A percentile compares a stretch with the other conserved stretches of the same genome.
Conservation (phyloP, 2,888 invertebrate species). For the Hypomecis atomaria region DNA sequence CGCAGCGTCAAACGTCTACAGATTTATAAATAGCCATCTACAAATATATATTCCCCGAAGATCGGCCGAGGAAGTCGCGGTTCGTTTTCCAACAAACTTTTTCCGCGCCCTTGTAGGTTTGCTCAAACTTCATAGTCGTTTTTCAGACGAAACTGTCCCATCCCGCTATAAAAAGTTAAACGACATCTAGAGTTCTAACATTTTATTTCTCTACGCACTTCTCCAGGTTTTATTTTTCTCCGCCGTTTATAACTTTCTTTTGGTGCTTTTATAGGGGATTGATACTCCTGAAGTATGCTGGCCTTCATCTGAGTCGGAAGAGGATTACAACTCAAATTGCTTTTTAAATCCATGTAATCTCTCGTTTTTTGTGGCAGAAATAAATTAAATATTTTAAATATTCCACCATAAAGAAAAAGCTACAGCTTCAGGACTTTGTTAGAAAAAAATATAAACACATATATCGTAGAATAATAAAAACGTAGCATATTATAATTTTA, state of each 20-base stretch:
- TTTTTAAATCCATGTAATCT: too few relatives aligned
- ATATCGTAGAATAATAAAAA: too few relatives aligned
- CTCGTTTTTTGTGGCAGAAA: too few relatives aligned
- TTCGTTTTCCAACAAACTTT: constrained; percentile 31
- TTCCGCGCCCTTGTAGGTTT: constrained; percentile 33
- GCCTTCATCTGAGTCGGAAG: too few relatives aligned
- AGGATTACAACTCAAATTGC: too few relatives aligned
- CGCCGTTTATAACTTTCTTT: constrained; percentile 13
- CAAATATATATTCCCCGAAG: constrained; percentile 29
- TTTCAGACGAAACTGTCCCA: constrained; percentile 32
- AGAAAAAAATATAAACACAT: too few relatives aligned
- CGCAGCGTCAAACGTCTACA: constrained; percentile 45
- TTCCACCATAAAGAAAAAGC: too few relatives aligned
- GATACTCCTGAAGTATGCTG: neutral
- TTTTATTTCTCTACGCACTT: constrained; percentile 22
- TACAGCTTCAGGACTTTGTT: too few relatives aligned
- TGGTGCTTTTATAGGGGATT: constrained; percentile 6
- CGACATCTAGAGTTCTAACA: constrained; percentile 12
- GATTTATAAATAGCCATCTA: constrained; percentile 55
- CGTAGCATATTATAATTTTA: too few relatives aligned
- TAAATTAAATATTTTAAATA: too few relatives aligned
- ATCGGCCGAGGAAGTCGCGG: constrained; percentile 22
- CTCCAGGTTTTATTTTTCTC: constrained; percentile 13
- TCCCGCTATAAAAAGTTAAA: constrained; percentile 31
- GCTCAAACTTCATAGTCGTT: constrained; percentile 31